Percentiles rank a stretch among this genome's conserved stretches.
Conservation (phyloP, 2,797 vertebrate genomes). For the Girardinus metallicus region DNA sequence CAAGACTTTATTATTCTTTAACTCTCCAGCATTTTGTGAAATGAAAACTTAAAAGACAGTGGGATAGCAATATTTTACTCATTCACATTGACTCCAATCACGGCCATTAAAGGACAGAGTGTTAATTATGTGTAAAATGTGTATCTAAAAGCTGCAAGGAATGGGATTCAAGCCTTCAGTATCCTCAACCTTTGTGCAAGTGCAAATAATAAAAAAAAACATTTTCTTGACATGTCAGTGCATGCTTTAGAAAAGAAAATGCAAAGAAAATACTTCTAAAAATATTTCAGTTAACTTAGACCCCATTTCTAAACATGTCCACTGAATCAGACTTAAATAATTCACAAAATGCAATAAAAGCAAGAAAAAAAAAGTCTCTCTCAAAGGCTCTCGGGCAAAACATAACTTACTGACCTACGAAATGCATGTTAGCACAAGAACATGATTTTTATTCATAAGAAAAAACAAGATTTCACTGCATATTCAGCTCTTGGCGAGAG, state of each 20-base stretch:
- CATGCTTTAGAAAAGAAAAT: constrained; percentile 24
- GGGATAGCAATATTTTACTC: constrained; percentile 16
- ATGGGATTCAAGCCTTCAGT: constrained; percentile 38
- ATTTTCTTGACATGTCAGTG: constrained; percentile 39
- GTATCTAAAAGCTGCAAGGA: constrained; percentile 40
- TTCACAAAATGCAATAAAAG: constrained; percentile 39
- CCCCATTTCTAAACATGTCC: constrained; percentile 34
- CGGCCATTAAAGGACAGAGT: constrained; percentile 33
- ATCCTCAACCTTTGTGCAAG: constrained; percentile 40
- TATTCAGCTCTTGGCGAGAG: constrained; percentile 23
- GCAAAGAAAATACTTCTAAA: constrained; percentile 19
- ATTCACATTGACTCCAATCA: constrained; percentile 25
- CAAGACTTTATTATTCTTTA: neutral
- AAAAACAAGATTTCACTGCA: constrained; percentile 15
- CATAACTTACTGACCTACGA: constrained; percentile 15
- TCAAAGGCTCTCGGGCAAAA: constrained; percentile 20
- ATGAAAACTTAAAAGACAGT: constrained; percentile 1
- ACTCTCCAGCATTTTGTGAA: neutral
- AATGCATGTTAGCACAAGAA: constrained; percentile 22
- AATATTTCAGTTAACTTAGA: constrained; percentile 25
- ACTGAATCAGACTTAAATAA: constrained; percentile 37
- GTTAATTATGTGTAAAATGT: constrained; percentile 30
- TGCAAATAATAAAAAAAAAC: constrained; percentile 15
- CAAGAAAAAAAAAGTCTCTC: constrained; percentile 23
- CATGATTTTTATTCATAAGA: constrained; percentile 22